phyloP scores from a whole-genome alignment of 2,797 vertebrate species.

The Cuculus canorus region DNA sequence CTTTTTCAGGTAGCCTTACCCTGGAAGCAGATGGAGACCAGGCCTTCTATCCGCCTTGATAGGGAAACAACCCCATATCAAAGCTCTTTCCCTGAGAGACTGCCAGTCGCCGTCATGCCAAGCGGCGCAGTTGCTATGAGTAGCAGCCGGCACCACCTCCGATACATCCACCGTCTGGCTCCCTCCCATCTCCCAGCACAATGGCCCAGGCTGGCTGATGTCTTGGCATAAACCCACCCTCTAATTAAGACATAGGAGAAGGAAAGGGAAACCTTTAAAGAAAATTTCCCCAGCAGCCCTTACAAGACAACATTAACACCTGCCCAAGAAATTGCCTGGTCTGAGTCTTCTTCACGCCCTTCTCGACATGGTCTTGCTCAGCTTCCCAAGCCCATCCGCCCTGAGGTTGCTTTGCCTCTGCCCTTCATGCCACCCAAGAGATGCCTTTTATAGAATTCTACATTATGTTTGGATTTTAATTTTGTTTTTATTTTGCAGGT shows the following conservation, averaged over 20 bases:
- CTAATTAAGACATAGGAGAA: not conserved
- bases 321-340: not conserved
- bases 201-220: not conserved
- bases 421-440: not conserved
- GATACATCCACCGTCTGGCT: not conserved
- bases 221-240: not conserved
- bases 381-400: not conserved
- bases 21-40: not conserved
- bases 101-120: not conserved
- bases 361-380: not conserved
- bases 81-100: not conserved
- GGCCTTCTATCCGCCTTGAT: not conserved
- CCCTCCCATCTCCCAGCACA: not conserved
- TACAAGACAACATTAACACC: not conserved
- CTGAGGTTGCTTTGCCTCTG: not conserved
- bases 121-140: rapidly evolving
- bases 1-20: not conserved
- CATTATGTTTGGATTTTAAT: not conserved
- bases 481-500: not conserved
- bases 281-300: not conserved
- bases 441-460: not conserved
- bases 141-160: not conserved
- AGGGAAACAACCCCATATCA: not conserved
- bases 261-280: not conserved
- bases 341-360: not conserved